Evolutionary conservation across 2,113 vertebrate genomes (phyloP).

Genomic region (Periophthalmus modestus): DNA sequence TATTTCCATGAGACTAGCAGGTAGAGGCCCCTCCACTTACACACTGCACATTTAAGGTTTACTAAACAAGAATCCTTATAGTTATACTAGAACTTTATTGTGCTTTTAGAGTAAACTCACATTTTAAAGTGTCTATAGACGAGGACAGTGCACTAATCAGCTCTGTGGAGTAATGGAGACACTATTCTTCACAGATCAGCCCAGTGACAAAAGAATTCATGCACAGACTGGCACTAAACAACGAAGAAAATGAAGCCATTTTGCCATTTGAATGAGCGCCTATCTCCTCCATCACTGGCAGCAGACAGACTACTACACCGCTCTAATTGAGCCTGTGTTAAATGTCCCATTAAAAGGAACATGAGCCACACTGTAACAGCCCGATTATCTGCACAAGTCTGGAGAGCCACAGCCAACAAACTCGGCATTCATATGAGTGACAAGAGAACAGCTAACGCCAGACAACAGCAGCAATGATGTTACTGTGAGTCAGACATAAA

Average conservation of each 20-base stretch:
- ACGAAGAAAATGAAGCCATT: constrained; percentile 13
- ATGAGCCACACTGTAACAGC: constrained; percentile 43
- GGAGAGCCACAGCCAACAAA: constrained; percentile 39
- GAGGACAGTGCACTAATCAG: not conserved
- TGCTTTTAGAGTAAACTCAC: not conserved
- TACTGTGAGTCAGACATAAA: too few species aligned
- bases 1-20: too few species aligned
- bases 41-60: too few species aligned
- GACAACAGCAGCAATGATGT: not conserved
- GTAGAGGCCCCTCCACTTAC: too few species aligned
- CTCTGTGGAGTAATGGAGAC: not conserved
- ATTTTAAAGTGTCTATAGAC: not conserved
- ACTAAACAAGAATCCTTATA: not conserved
- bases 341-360: constrained; percentile 34
- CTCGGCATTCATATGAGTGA: constrained; percentile 33
- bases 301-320: constrained; percentile 13
- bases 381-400: constrained; percentile 48
- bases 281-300: constrained; percentile 43
- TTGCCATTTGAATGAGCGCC: constrained; percentile 32
- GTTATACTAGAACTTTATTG: not conserved
- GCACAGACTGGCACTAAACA: constrained; percentile 44
- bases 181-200: constrained; percentile 15
- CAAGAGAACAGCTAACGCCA: constrained; percentile 42
- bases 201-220: constrained; percentile 24
- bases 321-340: constrained; percentile 20